Evolutionary conservation across 2,113 vertebrate genomes (phyloP), one percentile per base, ranked within the genome.

Genomic region (Naja naja): DNA sequence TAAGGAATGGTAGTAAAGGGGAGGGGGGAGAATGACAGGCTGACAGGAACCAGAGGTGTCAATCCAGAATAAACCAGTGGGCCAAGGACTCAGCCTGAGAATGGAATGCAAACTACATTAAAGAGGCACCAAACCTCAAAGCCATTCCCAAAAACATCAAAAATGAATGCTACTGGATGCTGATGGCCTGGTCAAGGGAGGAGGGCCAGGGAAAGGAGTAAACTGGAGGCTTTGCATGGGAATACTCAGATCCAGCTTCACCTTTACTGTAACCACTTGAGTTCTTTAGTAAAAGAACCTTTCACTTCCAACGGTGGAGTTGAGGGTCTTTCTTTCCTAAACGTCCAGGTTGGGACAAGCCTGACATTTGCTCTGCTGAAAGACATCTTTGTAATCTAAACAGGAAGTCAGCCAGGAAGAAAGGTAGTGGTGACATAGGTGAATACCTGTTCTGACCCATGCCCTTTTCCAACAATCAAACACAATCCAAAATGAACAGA

Each of bases 351-450:
- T 34, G n/a, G 30, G 30, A 69, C 30, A 34, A 34, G 64, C 14
- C 64, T 69, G 30, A 69, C 30, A 18, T 69, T 69, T 0, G 0
- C 30, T 94, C 95, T 92, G 0, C 11, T 0, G 81, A 95, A 95
- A 94, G 30, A 0, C 5, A 92, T 94, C 93, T 93, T 94, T 94
- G 90, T 87, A 43, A 18, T 25, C 93, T n/a, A 93, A 8, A 22
- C 8, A 1, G 94, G 92, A 92, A 95, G 90, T 74, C 86, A 92
- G 89, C 74, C 16, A 3, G n/a, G n/a, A 56, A 93, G 94, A 87
- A 94, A 96, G 92, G 95, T 95, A 95, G 95, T 94, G 96, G 94
- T 5, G 95, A 96, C 95, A 95, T 91, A 92, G 94, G 95, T 96
- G 91, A 93, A 94, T 90, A 47, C 91, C n/a, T n/a, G n/a, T n/a